A percentile compares a stretch with the other conserved stretches of the same genome.
Evolutionary conservation across 2,797 vertebrate species (phyloP).

Genomic region (Clarias platycephalus): DNA sequence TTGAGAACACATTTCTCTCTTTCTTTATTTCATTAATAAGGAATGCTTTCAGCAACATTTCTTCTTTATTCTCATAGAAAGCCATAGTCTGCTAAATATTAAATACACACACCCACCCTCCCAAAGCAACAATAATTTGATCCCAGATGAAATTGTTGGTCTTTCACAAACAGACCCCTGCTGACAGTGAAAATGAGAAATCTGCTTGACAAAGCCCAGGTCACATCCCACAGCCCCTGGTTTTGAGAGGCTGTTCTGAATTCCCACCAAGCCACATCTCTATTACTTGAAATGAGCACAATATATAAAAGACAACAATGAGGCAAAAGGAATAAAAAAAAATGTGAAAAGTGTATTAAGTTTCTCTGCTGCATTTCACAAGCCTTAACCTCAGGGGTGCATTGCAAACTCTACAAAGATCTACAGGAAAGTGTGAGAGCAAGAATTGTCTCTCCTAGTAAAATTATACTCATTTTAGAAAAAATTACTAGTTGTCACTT

Average conservation of each 20-base stretch:
- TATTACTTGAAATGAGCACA: slow-evolving; percentile 41
- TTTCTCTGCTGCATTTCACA: slow-evolving; percentile 42
- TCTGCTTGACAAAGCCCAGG: slow-evolving; percentile 21
- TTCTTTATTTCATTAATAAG: not conserved
- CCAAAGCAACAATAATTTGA: slow-evolving; percentile 39
- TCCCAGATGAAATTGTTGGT: slow-evolving; percentile 46
- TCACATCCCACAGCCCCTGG: slow-evolving; percentile 40
- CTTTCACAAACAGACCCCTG: slow-evolving; percentile 52
- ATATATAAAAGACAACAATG: slow-evolving; percentile 48
- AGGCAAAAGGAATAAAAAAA: slow-evolving; percentile 34
- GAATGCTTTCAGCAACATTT: slow-evolving; percentile 13
- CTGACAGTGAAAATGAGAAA: slow-evolving; percentile 55
- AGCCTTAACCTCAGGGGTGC: slow-evolving; percentile 41
- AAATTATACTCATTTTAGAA: slow-evolving; percentile 11
- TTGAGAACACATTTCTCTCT: not conserved
- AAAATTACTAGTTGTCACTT: slow-evolving; percentile 5
- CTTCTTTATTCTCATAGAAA: slow-evolving; percentile 36
- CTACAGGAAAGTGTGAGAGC: slow-evolving; percentile 19
- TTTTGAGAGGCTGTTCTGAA: slow-evolving; percentile 35
- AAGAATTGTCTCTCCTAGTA: slow-evolving; percentile 15
- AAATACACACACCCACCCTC: slow-evolving; percentile 18
- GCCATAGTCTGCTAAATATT: slow-evolving; percentile 32
- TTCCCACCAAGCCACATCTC: slow-evolving; percentile 27
- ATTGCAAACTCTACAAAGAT: slow-evolving; percentile 19
- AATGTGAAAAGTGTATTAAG: slow-evolving; percentile 48